phyloP scores from a whole-genome alignment of 2,888 invertebrate genomes.

The Andrena praecox region DNA sequence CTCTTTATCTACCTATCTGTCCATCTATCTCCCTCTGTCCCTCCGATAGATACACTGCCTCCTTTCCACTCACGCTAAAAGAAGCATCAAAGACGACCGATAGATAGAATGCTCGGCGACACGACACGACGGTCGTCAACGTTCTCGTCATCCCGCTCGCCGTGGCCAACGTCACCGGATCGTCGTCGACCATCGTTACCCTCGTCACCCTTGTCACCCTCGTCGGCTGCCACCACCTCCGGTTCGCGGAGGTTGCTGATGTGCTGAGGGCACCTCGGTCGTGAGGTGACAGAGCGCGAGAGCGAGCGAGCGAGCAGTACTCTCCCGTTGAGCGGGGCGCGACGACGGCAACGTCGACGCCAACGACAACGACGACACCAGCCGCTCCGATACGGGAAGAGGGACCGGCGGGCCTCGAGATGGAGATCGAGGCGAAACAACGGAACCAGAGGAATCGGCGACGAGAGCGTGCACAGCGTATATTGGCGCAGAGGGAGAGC shows the following conservation, averaged over 20 bases:
- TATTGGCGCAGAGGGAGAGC: constrained; percentile 94
- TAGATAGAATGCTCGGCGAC: constrained; percentile 66
- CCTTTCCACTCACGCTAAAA: constrained; percentile 28
- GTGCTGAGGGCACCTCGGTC: constrained; percentile 35
- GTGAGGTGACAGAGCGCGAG: constrained; percentile 19
- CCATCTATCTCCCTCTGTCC: neutral
- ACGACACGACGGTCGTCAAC: constrained; percentile 59
- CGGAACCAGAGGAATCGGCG: constrained; percentile 93
- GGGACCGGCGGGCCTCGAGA: constrained; percentile 75
- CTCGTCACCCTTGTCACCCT: no score
- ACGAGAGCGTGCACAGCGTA: constrained; percentile 96
- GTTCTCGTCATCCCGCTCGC: constrained; percentile 36
- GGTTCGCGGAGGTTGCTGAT: constrained; percentile 9
- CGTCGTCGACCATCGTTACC: neutral
- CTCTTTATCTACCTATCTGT: constrained; percentile 22
- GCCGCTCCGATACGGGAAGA: constrained; percentile 21
- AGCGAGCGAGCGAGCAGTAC: neutral
- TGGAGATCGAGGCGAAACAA: constrained; percentile 94
- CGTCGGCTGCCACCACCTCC: constrained; percentile 12
- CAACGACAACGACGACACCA: constrained; percentile 38
- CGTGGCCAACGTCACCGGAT: constrained; percentile 19
- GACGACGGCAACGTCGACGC: constrained; percentile 13
- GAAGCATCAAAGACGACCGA: constrained; percentile 57
- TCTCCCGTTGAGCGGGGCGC: neutral
- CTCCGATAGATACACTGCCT: neutral